Conservation (phyloP, 2,797 vertebrate genomes). For the Sciurus vulgaris region DNA sequence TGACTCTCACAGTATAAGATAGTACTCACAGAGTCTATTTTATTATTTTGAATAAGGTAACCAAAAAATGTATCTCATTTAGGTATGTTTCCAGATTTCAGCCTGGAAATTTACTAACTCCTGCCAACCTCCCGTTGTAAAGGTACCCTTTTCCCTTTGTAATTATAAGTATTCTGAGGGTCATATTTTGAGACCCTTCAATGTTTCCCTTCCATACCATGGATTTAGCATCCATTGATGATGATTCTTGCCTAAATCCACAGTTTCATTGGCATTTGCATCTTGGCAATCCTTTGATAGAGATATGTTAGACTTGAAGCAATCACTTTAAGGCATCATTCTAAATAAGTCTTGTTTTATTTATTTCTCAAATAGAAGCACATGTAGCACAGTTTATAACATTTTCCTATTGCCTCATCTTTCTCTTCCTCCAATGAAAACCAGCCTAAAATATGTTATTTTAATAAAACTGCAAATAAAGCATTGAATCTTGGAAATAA, state of each 20-base stretch:
- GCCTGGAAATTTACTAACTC: constrained; percentile 38
- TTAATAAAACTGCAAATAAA: constrained; percentile 57
- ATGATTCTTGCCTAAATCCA: constrained; percentile 44
- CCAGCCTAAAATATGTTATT: constrained; percentile 46
- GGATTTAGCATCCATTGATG: constrained; percentile 37
- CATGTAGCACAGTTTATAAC: constrained; percentile 21
- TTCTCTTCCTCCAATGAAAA: constrained; percentile 41
- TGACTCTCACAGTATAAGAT: background rate
- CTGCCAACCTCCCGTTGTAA: background rate
- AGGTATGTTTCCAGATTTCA: constrained; percentile 15
- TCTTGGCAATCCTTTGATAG: constrained; percentile 58
- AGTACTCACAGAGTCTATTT: constrained; percentile 33
- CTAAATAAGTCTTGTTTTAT: constrained; percentile 31
- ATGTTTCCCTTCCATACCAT: background rate
- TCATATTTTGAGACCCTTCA: constrained; percentile 34
- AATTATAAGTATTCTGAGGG: background rate
- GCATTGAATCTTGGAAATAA: background rate
- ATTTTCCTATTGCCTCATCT: constrained; percentile 3
- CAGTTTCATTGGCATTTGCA: background rate
- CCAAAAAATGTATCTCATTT: background rate
- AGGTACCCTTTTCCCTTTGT: constrained; percentile 20
- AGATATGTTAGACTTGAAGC: constrained; percentile 38
- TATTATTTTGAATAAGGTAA: constrained; percentile 37
- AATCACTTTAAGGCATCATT: constrained; percentile 36
- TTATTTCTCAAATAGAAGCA: constrained; percentile 47